A percentile compares a stretch with the other conserved stretches of the same genome.
These are phyloP conservation scores for Armadillidium nasatum DNA, from an alignment of 1,140 invertebrate species.

Conservation along the genomic window DNA sequence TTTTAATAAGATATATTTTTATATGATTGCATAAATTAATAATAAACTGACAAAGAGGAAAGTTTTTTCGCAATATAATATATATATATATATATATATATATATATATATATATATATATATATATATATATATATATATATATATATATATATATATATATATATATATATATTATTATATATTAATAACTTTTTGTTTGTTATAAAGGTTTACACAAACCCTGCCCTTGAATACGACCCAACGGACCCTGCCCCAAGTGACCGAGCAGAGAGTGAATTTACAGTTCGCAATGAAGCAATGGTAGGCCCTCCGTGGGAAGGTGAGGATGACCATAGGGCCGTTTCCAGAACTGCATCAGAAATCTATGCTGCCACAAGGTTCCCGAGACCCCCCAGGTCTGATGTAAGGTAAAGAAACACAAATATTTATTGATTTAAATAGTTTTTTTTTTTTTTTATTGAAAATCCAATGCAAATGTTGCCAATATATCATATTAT, in stretches of 20 bases:
- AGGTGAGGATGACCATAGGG: slow-evolving; percentile 35
- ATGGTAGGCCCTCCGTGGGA: slow-evolving; percentile 26
- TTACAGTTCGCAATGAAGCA: slow-evolving; percentile 37
- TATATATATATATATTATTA: too few species aligned
- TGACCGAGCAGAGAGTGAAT: slow-evolving; percentile 43
- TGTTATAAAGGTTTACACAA: not conserved
- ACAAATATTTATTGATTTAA: not conserved
- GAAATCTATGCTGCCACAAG: slow-evolving; percentile 43
- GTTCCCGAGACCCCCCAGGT: slow-evolving; percentile 32
- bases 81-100: too few species aligned
- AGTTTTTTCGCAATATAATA: too few species aligned
- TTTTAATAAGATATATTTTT: too few species aligned
- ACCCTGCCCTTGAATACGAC: slow-evolving; percentile 27
- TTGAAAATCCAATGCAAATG: too few species aligned
- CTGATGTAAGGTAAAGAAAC: slow-evolving; percentile 32
- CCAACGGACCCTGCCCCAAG: slow-evolving; percentile 32
- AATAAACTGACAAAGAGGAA: too few species aligned
- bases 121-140: too few species aligned
- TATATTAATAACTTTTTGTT: not conserved
- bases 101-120: too few species aligned
- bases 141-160: too few species aligned
- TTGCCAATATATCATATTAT: too few species aligned
- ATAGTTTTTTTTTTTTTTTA: too few species aligned
- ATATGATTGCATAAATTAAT: too few species aligned
- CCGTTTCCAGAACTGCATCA: slow-evolving; percentile 38